These are phyloP conservation scores for Acrocyrtus sp. DNA, from an alignment of 2,888 invertebrate species.

Conservation along the genomic window DNA sequence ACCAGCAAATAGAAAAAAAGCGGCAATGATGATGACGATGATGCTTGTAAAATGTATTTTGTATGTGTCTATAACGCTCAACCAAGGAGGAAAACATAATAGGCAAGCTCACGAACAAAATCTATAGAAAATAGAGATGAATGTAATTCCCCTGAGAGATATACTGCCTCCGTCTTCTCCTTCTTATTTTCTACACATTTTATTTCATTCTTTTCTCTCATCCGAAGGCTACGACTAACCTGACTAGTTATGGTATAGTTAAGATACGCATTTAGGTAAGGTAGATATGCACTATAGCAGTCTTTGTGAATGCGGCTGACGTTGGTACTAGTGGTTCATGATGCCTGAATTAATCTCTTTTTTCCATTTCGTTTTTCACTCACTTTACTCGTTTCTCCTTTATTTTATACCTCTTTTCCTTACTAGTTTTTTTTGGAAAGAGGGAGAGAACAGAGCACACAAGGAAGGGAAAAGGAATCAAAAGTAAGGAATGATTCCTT, in stretches of 20 bases:
- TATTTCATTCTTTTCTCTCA: not conserved
- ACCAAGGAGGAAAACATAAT: slow-evolving; percentile 45
- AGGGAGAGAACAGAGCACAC: slow-evolving; percentile 7
- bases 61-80: not conserved
- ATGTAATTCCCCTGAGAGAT: slow-evolving; percentile 61
- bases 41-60: not conserved
- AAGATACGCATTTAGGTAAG: too few species aligned
- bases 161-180: slow-evolving; percentile 37
- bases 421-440: too few species aligned
- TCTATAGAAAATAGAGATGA: slow-evolving; percentile 57
- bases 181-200: slow-evolving; percentile 9
- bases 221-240: not conserved
- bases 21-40: not conserved
- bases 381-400: slow-evolving; percentile 43
- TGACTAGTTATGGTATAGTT: not conserved
- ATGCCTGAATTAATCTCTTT: slow-evolving; percentile 63
- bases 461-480: slow-evolving; percentile 17
- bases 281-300: not conserved
- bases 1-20: slow-evolving; percentile 3
- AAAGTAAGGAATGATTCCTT: slow-evolving; percentile 18
- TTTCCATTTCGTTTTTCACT: slow-evolving; percentile 59
- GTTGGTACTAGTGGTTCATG: slow-evolving; percentile 58
- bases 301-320: slow-evolving; percentile 16
- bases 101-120: slow-evolving; percentile 30
- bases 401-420: slow-evolving; percentile 30